phyloP scores from a whole-genome alignment of 1,140 invertebrate genomes.

The Varroa destructor region DNA sequence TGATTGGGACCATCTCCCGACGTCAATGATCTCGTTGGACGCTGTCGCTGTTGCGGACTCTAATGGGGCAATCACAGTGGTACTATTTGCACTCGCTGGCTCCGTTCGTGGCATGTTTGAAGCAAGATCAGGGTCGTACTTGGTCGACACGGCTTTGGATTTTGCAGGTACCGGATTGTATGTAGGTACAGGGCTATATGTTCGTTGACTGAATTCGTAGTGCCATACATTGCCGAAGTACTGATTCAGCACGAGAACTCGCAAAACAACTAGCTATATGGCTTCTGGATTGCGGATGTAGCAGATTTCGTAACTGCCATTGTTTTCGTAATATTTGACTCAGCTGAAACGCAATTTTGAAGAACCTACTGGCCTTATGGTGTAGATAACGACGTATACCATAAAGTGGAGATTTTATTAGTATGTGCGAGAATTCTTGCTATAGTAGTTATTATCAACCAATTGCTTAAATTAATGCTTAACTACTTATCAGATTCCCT shows the following conservation, averaged over 20 bases:
- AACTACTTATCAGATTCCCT: too few relatives aligned
- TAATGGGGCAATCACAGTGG: not conserved
- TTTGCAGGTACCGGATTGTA: not conserved
- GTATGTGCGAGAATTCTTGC: too few relatives aligned
- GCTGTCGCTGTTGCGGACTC: not conserved
- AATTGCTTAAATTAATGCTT: too few relatives aligned
- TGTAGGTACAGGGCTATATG: too few relatives aligned
- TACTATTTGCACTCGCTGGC: constrained; percentile 2
- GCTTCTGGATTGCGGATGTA: constrained; percentile 62
- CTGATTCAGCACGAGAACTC: constrained; percentile 7
- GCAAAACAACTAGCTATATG: constrained; percentile 51
- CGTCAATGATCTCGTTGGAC: not conserved
- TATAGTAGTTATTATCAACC: too few relatives aligned
- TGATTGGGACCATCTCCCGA: not conserved
- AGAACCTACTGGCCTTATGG: constrained; percentile 8
- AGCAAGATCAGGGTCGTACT: not conserved
- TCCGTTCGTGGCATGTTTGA: not conserved
- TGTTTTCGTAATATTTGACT: constrained; percentile 60
- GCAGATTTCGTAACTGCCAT: constrained; percentile 60
- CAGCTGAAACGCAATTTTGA: constrained; percentile 67
- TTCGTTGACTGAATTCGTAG: not conserved
- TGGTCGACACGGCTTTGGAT: not conserved
- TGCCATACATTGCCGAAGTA: not conserved
- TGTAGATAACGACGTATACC: too few relatives aligned
- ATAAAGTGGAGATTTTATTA: too few relatives aligned